Conservation (phyloP, 2,888 invertebrate species). For the Lagria hirta region DNA sequence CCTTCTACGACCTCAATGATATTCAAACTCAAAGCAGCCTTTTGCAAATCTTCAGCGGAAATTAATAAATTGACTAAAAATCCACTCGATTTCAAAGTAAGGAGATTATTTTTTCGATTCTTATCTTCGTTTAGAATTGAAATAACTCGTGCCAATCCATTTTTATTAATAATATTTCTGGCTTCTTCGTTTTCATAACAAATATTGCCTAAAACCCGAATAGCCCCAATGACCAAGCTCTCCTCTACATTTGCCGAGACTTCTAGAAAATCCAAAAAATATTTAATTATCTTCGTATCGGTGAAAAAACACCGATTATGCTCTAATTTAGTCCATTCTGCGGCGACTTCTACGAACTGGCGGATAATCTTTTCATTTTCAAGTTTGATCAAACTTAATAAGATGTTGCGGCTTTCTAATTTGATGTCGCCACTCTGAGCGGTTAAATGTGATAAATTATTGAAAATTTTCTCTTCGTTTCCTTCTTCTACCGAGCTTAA, state of each 20-base stretch:
- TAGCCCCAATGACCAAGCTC: conserved; percentile 69
- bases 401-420: conserved; percentile 54
- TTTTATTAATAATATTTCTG: conserved; percentile 55
- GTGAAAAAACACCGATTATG: conserved; percentile 72
- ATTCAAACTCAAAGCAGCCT: conserved; percentile 60
- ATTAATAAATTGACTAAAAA: conserved; percentile 78
- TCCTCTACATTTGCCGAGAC: conserved; percentile 57
- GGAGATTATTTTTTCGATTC: conserved; percentile 32
- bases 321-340: conserved; percentile 80
- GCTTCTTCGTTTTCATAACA: conserved; percentile 83
- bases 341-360: conserved; percentile 69
- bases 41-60: conserved; percentile 68
- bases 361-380: conserved; percentile 58
- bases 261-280: conserved; percentile 61
- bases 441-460: conserved; percentile 7
- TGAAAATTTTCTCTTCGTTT: conserved; percentile 13
- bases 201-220: conserved; percentile 84
- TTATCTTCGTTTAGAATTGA: conserved; percentile 38
- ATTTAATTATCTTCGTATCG: conserved; percentile 60
- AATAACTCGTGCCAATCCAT: conserved; percentile 45
- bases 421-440: conserved; percentile 54
- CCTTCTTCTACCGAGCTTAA: conserved; percentile 5
- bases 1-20: conserved; percentile 58
- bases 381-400: conserved; percentile 40
- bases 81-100: conserved; percentile 66